A percentile compares a stretch with the other conserved stretches of the same genome.
Conservation (phyloP, 2,113 vertebrate genomes). For the Notiomystis cincta region DNA sequence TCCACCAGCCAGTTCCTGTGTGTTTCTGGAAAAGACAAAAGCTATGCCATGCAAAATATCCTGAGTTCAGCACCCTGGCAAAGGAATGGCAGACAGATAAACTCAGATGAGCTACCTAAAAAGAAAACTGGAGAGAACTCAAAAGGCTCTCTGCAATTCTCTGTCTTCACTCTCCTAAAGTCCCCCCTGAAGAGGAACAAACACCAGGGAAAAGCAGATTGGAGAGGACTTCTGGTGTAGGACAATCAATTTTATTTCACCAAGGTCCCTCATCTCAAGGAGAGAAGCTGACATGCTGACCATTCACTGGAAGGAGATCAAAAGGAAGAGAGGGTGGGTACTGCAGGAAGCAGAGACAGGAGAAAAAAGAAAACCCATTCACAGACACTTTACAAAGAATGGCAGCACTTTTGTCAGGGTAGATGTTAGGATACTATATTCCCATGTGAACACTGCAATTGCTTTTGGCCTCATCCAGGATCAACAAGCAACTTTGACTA, state of each 20-base stretch:
- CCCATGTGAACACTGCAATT: background rate
- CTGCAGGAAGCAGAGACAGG: background rate
- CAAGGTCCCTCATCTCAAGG: background rate
- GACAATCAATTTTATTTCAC: background rate
- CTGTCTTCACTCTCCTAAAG: background rate
- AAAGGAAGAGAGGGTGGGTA: background rate
- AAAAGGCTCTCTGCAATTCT: background rate
- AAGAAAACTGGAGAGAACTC: background rate
- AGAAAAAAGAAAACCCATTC: background rate
- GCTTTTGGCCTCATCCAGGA: background rate
- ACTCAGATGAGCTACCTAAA: background rate
- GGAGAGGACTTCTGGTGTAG: background rate
- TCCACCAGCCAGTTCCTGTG: accelerated
- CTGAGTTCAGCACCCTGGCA: background rate
- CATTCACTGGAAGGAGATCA: background rate
- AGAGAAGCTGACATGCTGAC: background rate
- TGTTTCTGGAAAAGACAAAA: background rate
- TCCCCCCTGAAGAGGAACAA: background rate
- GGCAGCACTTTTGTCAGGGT: background rate
- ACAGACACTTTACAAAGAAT: background rate
- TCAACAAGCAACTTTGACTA: background rate
- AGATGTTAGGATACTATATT: background rate
- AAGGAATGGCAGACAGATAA: background rate
- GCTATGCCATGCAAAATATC: background rate
- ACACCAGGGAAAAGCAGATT: background rate